Percentiles rank a stretch among this genome's conserved stretches.
Conservation (phyloP, 2,113 vertebrate genomes). For the Alouatta palliata region DNA sequence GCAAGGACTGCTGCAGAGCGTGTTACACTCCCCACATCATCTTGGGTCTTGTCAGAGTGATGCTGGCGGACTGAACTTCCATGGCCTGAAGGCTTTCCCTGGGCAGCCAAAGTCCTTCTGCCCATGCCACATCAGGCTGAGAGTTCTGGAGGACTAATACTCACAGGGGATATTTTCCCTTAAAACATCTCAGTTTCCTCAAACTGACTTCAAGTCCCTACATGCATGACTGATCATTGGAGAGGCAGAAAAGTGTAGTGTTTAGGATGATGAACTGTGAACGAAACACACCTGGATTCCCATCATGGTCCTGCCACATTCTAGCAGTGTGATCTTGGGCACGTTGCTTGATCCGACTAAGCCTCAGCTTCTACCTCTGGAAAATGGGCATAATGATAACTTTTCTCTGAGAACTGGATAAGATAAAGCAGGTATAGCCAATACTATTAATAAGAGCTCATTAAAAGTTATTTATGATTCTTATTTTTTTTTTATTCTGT, state of each 20-base stretch:
- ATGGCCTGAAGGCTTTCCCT: not conserved
- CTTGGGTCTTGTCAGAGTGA: not conserved
- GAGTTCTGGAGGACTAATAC: not conserved
- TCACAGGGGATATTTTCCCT: not conserved
- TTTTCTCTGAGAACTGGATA: not conserved
- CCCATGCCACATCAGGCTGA: not conserved
- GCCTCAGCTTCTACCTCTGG: not conserved
- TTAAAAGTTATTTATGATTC: not conserved
- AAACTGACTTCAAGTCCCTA: not conserved
- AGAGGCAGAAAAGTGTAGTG: not conserved
- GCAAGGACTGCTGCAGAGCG: fast-evolving
- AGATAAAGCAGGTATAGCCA: not conserved
- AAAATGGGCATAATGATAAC: not conserved
- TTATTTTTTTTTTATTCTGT: not conserved
- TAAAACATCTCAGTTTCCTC: not conserved
- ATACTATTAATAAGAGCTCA: not conserved
- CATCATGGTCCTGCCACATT: not conserved
- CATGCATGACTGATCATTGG: not conserved
- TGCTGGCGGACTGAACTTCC: not conserved
- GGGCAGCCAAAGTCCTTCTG: not conserved
- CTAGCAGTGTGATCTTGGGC: not conserved
- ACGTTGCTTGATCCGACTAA: not conserved
- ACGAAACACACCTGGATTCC: not conserved
- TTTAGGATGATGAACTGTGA: not conserved
- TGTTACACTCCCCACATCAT: no score